A percentile compares a stretch with the other conserved stretches of the same genome.
Evolutionary conservation across 2,113 vertebrate species (phyloP).

Genomic region (Gorsachius goisagi): DNA sequence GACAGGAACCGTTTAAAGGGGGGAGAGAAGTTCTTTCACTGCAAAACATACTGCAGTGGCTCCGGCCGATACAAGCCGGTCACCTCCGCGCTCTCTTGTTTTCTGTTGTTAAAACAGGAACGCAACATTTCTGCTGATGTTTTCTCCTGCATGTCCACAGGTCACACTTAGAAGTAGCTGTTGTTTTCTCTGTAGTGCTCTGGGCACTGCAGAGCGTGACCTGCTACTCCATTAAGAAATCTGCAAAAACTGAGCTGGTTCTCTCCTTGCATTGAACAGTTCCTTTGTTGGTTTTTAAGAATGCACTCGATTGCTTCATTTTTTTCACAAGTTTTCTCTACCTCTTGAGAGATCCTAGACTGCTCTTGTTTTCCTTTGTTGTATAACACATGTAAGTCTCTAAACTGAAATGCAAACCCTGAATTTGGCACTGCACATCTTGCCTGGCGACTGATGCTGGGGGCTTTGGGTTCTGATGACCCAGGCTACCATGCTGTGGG

Average conservation of each 20-base stretch:
- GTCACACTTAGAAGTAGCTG: not conserved
- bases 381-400: not conserved
- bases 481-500: not conserved
- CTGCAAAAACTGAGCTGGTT: not conserved
- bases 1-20: not conserved
- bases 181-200: not conserved
- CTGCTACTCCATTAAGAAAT: constrained; percentile 8
- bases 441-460: not conserved
- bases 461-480: not conserved
- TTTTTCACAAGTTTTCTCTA: not conserved
- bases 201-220: not conserved
- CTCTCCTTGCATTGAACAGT: not conserved
- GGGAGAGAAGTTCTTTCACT: not conserved
- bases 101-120: not conserved
- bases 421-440: not conserved
- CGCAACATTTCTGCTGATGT: not conserved
- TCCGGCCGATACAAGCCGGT: not conserved
- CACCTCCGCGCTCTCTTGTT: not conserved
- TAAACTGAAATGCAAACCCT: not conserved
- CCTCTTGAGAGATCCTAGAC: not conserved
- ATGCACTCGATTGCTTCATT: not conserved
- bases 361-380: not conserved
- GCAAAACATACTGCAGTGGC: rapidly evolving
- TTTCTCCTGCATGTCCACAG: not conserved
- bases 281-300: not conserved